phyloP scores from a whole-genome alignment of 2,888 invertebrate species.

The Glyphotaelius pellucidus region DNA sequence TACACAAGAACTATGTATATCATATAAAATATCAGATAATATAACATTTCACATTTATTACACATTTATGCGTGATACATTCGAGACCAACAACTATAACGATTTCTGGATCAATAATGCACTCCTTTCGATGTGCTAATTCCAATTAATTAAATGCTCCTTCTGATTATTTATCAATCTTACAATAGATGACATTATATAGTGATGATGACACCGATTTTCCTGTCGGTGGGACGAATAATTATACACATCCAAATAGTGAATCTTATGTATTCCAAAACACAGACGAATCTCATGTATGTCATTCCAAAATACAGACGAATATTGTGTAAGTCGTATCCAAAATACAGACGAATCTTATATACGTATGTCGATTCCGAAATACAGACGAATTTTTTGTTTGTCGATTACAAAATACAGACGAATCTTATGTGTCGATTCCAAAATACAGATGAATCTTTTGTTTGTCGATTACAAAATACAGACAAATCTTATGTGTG shows the following conservation, averaged over 20 bases:
- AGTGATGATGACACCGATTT: not conserved
- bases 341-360: not conserved
- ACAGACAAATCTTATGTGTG: too few relatives aligned
- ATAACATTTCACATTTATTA: not conserved
- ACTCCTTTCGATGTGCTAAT: not conserved
- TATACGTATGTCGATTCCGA: not conserved
- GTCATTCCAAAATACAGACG: too few relatives aligned
- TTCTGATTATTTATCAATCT: not conserved
- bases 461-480: too few relatives aligned
- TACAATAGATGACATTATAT: not conserved
- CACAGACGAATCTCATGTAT: too few relatives aligned
- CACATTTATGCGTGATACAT: not conserved
- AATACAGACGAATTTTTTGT: not conserved
- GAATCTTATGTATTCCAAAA: too few relatives aligned
- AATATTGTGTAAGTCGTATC: not conserved
- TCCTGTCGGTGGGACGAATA: not conserved
- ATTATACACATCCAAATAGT: not conserved
- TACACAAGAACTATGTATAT: slow-evolving; percentile 18
- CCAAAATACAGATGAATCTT: slow-evolving; percentile 3
- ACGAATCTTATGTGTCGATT: not conserved
- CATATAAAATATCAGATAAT: slow-evolving; percentile 8
- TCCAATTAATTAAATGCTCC: not conserved
- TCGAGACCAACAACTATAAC: not conserved
- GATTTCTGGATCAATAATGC: not conserved
- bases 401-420: not conserved